These are phyloP conservation scores for Trypoxylon attenuatum DNA, from an alignment of 2,888 invertebrate genomes.

Conservation along the genomic window DNA sequence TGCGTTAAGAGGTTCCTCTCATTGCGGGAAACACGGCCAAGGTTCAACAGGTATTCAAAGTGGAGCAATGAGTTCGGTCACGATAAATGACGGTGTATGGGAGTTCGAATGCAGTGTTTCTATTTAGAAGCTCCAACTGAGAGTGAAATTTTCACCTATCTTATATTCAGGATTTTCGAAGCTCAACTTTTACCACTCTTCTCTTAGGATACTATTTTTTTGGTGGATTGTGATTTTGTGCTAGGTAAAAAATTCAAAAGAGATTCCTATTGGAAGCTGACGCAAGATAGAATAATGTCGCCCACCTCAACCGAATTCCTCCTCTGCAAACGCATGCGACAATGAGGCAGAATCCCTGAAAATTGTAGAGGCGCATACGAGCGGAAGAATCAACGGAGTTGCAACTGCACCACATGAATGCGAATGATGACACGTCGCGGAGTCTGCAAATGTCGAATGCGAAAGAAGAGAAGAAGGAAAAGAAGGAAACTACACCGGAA, in stretches of 20 bases:
- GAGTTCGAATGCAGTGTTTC: neutral
- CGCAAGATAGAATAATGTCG: conserved; percentile 40
- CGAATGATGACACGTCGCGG: conserved; percentile 51
- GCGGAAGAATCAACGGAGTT: conserved; percentile 12
- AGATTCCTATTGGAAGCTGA: conserved; percentile 29
- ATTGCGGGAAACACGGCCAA: conserved; percentile 1
- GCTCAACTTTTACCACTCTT: neutral
- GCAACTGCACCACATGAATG: conserved; percentile 57
- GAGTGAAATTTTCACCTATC: no score
- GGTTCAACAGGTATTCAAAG: conserved; percentile 49
- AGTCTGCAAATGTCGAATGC: conserved; percentile 33
- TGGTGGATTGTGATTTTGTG: neutral
- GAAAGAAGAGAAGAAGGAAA: conserved; percentile 44
- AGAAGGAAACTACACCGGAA: conserved; percentile 34
- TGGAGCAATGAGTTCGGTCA: conserved; percentile 13
- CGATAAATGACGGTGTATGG: neutral
- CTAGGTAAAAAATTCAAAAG: neutral
- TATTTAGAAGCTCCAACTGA: neutral
- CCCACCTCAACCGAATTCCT: conserved; percentile 19
- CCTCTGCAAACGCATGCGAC: conserved; percentile 9
- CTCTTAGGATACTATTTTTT: no score
- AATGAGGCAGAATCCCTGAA: conserved; percentile 49
- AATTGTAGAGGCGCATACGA: conserved; percentile 11
- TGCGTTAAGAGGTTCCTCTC: conserved; percentile 14
- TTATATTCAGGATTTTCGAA: neutral